These are phyloP conservation scores for Aphrophora alni DNA, from an alignment of 2,888 invertebrate genomes.

Conservation along the genomic window DNA sequence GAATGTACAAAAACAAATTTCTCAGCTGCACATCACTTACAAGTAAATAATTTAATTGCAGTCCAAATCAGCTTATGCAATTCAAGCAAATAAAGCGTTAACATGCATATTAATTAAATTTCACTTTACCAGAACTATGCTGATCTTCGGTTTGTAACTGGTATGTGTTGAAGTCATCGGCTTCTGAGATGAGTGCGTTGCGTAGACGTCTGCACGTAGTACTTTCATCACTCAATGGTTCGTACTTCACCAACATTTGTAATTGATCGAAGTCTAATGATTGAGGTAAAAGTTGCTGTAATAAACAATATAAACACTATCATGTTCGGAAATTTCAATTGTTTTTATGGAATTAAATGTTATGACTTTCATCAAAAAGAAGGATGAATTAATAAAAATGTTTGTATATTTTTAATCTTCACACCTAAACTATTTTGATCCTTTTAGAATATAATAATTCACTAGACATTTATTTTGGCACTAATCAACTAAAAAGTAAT, in stretches of 20 bases:
- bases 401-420: too few relatives aligned
- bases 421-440: too few relatives aligned
- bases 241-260: constrained; percentile 32
- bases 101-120: background rate
- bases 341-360: too few relatives aligned
- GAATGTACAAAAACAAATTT: background rate
- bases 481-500: too few relatives aligned
- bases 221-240: background rate
- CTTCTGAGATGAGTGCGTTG: constrained; percentile 76
- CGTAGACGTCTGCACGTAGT: constrained; percentile 58
- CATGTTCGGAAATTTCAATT: too few relatives aligned
- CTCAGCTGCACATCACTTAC: too few relatives aligned
- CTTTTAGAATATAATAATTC: too few relatives aligned
- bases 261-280: constrained; percentile 22
- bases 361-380: too few relatives aligned
- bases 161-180: constrained; percentile 79
- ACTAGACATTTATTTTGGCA: too few relatives aligned
- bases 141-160: constrained; percentile 79
- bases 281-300: constrained; percentile 17
- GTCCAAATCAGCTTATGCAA: background rate
- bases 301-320: too few relatives aligned
- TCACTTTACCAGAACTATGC: constrained; percentile 55
- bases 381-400: too few relatives aligned
- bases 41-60: background rate
- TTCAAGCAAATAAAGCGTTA: background rate